phyloP scores from a whole-genome alignment of 2,888 invertebrate genomes.

The Campopleginae sp. region DNA sequence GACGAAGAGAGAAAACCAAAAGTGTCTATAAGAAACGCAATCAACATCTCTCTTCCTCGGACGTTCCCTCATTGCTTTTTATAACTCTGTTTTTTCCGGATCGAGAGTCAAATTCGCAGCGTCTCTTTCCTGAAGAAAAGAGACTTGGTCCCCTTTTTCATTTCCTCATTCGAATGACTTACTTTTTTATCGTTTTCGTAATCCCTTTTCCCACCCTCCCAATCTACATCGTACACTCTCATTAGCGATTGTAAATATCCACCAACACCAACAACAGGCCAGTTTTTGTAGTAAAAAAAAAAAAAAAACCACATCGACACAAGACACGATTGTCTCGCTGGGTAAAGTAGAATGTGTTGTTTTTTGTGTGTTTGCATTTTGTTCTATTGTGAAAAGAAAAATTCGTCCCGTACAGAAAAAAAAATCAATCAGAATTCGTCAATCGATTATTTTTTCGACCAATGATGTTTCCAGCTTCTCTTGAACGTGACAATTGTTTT shows the following conservation, averaged over 20 bases:
- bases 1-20: slow-evolving; percentile 42
- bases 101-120: slow-evolving; percentile 6
- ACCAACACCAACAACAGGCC: slow-evolving; percentile 39
- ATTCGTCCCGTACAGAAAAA: neutral
- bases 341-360: slow-evolving; percentile 64
- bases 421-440: neutral
- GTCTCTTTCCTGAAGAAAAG: slow-evolving; percentile 24
- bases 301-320: slow-evolving; percentile 55
- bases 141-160: slow-evolving; percentile 29
- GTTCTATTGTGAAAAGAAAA: slow-evolving; percentile 16
- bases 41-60: slow-evolving; percentile 15
- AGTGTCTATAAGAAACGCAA: slow-evolving; percentile 42
- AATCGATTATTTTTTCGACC: too few relatives aligned
- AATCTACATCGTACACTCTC: slow-evolving; percentile 32
- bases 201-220: neutral
- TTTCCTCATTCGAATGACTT: neutral
- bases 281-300: slow-evolving; percentile 49
- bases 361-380: slow-evolving; percentile 33
- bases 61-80: slow-evolving; percentile 65
- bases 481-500: neutral
- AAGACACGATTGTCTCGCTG: slow-evolving; percentile 57
- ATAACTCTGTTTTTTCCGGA: slow-evolving; percentile 55
- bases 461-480: neutral
- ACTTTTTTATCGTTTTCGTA: neutral
- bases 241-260: slow-evolving; percentile 42